These are phyloP conservation scores for Dryococelus australis DNA, from an alignment of 2,888 invertebrate species.

Conservation along the genomic window DNA sequence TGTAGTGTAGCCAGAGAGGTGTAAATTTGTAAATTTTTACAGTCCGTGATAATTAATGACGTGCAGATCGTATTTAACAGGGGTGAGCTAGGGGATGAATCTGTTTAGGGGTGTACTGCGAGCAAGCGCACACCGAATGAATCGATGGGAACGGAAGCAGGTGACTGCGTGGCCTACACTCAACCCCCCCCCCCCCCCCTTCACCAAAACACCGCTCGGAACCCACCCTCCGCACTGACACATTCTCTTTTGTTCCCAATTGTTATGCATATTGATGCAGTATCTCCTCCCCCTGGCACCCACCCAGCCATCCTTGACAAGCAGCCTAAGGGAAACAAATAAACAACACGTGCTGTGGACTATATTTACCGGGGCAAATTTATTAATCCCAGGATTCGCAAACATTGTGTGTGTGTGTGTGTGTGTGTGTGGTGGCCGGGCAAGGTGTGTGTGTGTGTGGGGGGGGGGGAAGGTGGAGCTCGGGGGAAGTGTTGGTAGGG, in stretches of 20 bases:
- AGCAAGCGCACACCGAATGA: background rate
- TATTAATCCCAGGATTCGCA: slow-evolving; percentile 37
- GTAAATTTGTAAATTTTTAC: too few species aligned
- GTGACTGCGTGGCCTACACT: background rate
- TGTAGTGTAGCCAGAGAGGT: too few species aligned
- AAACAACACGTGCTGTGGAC: slow-evolving; percentile 32
- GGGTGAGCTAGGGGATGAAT: background rate
- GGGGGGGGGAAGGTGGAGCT: background rate
- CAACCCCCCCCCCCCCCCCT: background rate
- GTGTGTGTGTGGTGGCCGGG: too few species aligned
- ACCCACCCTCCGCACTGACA: background rate
- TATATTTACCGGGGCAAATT: slow-evolving; percentile 32
- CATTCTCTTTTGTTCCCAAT: slow-evolving; percentile 39
- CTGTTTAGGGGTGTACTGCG: background rate
- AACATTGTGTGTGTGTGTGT: background rate
- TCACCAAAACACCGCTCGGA: background rate
- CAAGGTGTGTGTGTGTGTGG: background rate
- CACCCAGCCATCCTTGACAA: slow-evolving; percentile 4
- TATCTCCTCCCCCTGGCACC: slow-evolving; percentile 33
- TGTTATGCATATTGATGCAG: slow-evolving; percentile 42
- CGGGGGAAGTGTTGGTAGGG: background rate
- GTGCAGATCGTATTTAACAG: background rate
- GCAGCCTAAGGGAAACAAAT: slow-evolving; percentile 31
- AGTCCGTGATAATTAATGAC: background rate
- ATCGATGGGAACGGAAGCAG: slow-evolving; percentile 1